These are phyloP conservation scores for Hydra vulgaris DNA, from an alignment of 30 jellyfish, hydroid and myxozoan species.

Conservation along the genomic window DNA sequence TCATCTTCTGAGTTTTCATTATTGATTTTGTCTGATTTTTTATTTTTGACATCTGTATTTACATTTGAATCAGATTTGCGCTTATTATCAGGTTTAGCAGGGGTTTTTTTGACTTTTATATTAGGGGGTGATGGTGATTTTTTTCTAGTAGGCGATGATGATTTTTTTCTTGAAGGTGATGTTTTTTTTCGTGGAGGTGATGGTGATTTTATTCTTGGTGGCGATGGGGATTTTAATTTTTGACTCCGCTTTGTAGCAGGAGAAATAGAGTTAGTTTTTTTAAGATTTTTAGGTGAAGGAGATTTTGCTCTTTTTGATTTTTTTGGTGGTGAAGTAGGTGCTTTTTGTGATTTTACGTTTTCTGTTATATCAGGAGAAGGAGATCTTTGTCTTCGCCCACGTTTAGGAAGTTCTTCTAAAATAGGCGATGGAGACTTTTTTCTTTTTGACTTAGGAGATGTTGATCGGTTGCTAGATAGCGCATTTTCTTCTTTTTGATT, in stretches of 20 bases:
- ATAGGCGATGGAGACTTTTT: conserved; percentile 26
- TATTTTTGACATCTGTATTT: conserved; percentile 14
- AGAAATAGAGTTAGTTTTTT: conserved; percentile 27
- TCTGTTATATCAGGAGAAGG: conserved; percentile 23
- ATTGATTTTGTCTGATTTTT: conserved; percentile 1
- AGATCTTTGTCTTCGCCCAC: conserved; percentile 26
- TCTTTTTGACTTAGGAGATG: conserved; percentile 3
- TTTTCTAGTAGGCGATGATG: conserved; percentile 24
- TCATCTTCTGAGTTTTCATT: conserved; percentile 7
- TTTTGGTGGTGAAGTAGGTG: conserved; percentile 11
- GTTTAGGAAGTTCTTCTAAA: conserved; percentile 15
- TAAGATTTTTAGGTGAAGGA: conserved; percentile 16
- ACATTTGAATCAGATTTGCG: not conserved
- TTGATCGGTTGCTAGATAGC: conserved; percentile 8
- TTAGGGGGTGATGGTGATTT: conserved; percentile 16
- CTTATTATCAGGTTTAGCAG: conserved; percentile 13
- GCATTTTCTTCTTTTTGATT: conserved; percentile 6
- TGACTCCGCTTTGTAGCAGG: conserved; percentile 24
- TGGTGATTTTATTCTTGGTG: not conserved
- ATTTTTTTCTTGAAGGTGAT: not conserved
- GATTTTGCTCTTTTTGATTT: conserved; percentile 4
- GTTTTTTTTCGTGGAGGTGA: conserved; percentile 15
- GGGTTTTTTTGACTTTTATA: conserved; percentile 1
- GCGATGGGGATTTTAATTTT: conserved; percentile 28
- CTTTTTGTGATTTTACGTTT: not conserved